These are phyloP conservation scores for Chrysopa pallens DNA, from an alignment of 1,140 invertebrate genomes.

Conservation along the genomic window DNA sequence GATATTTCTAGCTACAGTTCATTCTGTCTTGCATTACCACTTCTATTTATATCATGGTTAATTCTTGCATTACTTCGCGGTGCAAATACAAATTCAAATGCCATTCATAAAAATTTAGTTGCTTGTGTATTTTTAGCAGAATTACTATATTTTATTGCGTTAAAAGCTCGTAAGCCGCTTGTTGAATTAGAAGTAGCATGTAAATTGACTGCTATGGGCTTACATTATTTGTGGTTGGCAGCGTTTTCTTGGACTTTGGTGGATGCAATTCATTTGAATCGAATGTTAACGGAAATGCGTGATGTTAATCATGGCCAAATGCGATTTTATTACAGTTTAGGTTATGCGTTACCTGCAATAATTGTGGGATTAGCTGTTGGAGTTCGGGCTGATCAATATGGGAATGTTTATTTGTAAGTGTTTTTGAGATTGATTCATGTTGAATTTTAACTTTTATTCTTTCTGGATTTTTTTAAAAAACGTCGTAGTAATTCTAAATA, in stretches of 20 bases:
- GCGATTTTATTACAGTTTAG: slow-evolving; percentile 86
- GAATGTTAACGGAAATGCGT: slow-evolving; percentile 88
- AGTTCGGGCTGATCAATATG: slow-evolving; percentile 88
- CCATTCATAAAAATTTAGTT: slow-evolving; percentile 84
- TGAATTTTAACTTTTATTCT: slow-evolving; percentile 7
- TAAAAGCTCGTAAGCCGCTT: slow-evolving; percentile 57
- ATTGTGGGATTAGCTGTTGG: slow-evolving; percentile 81
- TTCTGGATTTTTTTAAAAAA: neutral
- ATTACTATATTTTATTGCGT: slow-evolving; percentile 67
- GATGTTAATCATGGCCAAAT: slow-evolving; percentile 92
- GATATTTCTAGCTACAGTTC: slow-evolving; percentile 77
- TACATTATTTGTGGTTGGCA: slow-evolving; percentile 85
- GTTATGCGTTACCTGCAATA: slow-evolving; percentile 85
- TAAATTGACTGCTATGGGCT: slow-evolving; percentile 74
- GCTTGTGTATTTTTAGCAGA: slow-evolving; percentile 74
- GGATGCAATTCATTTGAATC: slow-evolving; percentile 79
- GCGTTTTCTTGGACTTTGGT: slow-evolving; percentile 83
- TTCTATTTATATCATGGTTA: slow-evolving; percentile 54
- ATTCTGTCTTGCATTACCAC: slow-evolving; percentile 64
- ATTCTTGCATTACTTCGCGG: slow-evolving; percentile 58
- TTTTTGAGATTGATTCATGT: neutral
- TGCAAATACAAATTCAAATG: slow-evolving; percentile 78
- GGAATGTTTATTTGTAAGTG: slow-evolving; percentile 81
- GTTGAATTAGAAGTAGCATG: slow-evolving; percentile 69
- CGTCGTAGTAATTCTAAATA: no score